A percentile compares a stretch with the other conserved stretches of the same genome.
phyloP scores from a whole-genome alignment of 2,113 vertebrate genomes.

The Melanerpes aurifrons region DNA sequence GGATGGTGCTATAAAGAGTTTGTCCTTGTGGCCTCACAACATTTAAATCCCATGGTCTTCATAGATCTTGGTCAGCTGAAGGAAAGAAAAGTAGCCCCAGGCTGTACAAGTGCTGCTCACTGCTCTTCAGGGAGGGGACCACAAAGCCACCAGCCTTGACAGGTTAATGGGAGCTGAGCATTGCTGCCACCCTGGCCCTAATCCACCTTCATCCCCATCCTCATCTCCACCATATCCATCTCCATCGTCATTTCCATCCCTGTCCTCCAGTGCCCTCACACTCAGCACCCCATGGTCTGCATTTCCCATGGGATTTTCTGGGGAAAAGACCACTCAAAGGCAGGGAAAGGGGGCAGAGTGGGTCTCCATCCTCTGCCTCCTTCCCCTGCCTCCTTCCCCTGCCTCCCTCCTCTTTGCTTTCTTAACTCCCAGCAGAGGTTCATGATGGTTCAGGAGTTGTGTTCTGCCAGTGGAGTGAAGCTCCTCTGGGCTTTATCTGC shows the following conservation, averaged over 20 bases:
- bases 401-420: background rate
- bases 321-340: background rate
- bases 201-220: background rate
- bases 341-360: no score
- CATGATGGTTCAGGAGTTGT: background rate
- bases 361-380: background rate
- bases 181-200: background rate
- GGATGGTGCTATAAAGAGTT: background rate
- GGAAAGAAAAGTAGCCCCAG: background rate
- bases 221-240: no score
- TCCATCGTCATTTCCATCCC: background rate
- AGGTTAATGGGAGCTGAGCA: background rate
- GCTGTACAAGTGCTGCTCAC: background rate
- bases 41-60: background rate
- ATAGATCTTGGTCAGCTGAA: background rate
- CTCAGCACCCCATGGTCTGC: fast-evolving
- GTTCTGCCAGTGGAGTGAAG: background rate
- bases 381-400: background rate
- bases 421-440: background rate
- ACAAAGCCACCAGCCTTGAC: fast-evolving
- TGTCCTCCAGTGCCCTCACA: fast-evolving
- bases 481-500: background rate
- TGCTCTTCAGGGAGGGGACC: background rate
- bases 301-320: background rate
- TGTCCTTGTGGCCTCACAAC: background rate